Conservation (phyloP, 2,888 invertebrate genomes). For the Drosophila limbata region DNA sequence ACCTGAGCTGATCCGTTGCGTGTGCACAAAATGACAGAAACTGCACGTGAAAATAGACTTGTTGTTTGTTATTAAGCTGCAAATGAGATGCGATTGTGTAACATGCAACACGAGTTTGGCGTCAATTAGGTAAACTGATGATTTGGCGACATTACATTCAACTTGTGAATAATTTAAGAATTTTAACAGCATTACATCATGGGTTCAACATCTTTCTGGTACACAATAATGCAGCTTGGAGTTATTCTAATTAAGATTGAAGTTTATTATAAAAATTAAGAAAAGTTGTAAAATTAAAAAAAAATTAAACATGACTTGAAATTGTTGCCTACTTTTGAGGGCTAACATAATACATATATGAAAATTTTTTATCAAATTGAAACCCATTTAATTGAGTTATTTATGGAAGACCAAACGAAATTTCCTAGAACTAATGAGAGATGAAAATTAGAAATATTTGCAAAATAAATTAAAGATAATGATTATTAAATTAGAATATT, state of each 20-base stretch:
- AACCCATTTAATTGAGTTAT: too few species aligned
- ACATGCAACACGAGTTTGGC: constrained; percentile 12
- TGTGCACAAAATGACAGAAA: neutral
- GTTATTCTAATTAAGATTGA: too few species aligned
- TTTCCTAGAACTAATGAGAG: neutral
- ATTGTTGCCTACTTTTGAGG: too few species aligned
- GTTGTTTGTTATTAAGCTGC: constrained; percentile 5
- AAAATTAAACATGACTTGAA: too few species aligned
- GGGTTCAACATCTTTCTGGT: too few species aligned
- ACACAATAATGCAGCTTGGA: too few species aligned
- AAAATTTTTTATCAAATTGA: too few species aligned
- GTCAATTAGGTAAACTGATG: constrained; percentile 28
- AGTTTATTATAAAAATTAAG: too few species aligned
- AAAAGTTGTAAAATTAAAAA: too few species aligned
- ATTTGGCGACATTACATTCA: neutral
- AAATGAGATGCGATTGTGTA: constrained; percentile 4
- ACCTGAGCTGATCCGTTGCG: constrained; percentile 5
- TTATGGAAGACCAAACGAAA: neutral
- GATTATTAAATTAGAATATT: neutral
- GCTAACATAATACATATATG: too few species aligned
- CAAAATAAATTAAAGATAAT: neutral
- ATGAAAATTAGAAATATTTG: neutral
- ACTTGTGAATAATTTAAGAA: too few species aligned
- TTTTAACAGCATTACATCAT: too few species aligned
- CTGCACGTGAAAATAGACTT: constrained; percentile 9